phyloP scores from a whole-genome alignment of 1,140 invertebrate species.

The Copidosoma floridanum region DNA sequence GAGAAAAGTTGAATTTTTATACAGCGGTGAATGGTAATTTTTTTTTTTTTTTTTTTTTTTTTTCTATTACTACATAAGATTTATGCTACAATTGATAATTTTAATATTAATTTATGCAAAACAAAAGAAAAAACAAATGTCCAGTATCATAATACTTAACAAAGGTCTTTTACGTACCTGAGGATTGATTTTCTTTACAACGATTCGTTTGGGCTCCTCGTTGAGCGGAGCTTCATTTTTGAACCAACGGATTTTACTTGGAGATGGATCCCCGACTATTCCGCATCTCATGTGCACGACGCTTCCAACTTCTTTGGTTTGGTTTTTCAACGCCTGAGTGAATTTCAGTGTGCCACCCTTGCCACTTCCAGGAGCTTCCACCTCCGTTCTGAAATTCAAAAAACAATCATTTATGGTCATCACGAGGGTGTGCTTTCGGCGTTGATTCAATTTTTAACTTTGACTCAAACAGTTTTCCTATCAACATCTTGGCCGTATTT shows the following conservation, averaged over 20 bases:
- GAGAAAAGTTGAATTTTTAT: no score
- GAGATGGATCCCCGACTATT: slow-evolving; percentile 64
- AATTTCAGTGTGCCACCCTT: slow-evolving; percentile 50
- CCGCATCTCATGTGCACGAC: slow-evolving; percentile 66
- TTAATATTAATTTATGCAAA: neutral
- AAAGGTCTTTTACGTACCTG: no score
- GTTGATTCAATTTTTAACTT: no score
- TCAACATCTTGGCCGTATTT: no score
- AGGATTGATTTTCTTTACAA: slow-evolving; percentile 50
- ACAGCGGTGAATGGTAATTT: no score
- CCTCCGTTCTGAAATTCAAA: slow-evolving; percentile 33
- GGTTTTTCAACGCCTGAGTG: slow-evolving; percentile 58
- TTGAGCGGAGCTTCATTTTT: slow-evolving; percentile 66
- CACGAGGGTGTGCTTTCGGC: no score
- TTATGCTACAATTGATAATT: neutral
- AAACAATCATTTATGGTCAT: no score
- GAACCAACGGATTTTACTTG: slow-evolving; percentile 66
- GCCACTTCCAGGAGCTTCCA: slow-evolving; percentile 31
- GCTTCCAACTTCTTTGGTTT: slow-evolving; percentile 64
- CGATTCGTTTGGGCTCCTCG: slow-evolving; percentile 56
- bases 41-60: no score
- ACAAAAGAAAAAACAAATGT: neutral
- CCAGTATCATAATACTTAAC: no score
- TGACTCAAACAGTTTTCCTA: no score
- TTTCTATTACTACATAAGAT: neutral